Conservation (phyloP, 1,140 invertebrate species). For the Macrostomum lignano region DNA sequence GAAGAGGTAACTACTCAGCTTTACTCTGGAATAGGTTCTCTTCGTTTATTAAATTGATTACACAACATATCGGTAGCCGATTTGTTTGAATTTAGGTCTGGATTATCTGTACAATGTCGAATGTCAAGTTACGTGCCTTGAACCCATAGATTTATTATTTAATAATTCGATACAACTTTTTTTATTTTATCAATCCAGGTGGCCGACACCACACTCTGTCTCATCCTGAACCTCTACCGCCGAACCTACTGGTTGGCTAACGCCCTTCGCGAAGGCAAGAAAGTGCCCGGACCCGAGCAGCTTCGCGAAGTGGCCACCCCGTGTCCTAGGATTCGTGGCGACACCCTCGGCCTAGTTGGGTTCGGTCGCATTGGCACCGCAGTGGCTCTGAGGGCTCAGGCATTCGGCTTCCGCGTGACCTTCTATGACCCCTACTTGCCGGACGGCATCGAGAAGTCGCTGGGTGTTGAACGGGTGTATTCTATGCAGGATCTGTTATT, state of each 20-base stretch:
- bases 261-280: conserved; percentile 84
- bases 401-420: conserved; percentile 89
- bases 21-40: too few relatives aligned
- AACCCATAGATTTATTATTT: too few relatives aligned
- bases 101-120: too few relatives aligned
- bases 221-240: conserved; percentile 88
- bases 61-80: too few relatives aligned
- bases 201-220: conserved; percentile 84
- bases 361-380: conserved; percentile 75
- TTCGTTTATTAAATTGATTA: too few relatives aligned
- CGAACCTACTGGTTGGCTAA: conserved; percentile 94
- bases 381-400: conserved; percentile 69
- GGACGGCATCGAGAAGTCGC: conserved; percentile 76
- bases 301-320: conserved; percentile 33
- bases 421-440: conserved; percentile 89
- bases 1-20: too few relatives aligned
- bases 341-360: conserved; percentile 76
- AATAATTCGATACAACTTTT: too few relatives aligned
- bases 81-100: too few relatives aligned
- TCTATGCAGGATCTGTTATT: conserved; percentile 69
- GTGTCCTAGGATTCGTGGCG: conserved; percentile 70
- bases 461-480: conserved; percentile 71
- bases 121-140: too few relatives aligned
- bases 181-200: too few relatives aligned
- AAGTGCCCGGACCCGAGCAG: conserved; percentile 67